Conservation (phyloP, 1,140 invertebrate genomes). For the Drosophila ananassae region DNA sequence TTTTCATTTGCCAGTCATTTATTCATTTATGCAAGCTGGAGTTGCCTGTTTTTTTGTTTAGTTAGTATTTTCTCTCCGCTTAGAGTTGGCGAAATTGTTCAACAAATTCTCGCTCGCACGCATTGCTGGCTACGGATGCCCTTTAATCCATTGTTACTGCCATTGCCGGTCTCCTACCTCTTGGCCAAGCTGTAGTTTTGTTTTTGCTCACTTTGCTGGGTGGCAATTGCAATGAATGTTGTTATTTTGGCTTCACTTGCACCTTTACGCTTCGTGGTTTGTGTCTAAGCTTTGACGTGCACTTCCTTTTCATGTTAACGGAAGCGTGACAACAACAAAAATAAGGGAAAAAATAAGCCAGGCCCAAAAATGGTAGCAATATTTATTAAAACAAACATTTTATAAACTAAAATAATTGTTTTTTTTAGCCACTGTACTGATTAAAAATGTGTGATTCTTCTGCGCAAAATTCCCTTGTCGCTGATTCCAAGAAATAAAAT, state of each 20-base stretch:
- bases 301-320: conserved; percentile 81
- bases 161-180: conserved; percentile 11
- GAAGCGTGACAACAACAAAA: conserved; percentile 67
- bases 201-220: conserved; percentile 34
- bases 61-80: conserved; percentile 50
- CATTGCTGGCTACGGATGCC: conserved; percentile 71
- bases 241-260: conserved; percentile 79
- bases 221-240: conserved; percentile 81
- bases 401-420: neutral
- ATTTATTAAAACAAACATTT: neutral
- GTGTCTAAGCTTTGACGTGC: conserved; percentile 82
- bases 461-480: conserved; percentile 58
- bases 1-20: conserved; percentile 67
- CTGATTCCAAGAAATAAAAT: conserved; percentile 60
- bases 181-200: conserved; percentile 4
- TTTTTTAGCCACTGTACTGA: neutral
- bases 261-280: conserved; percentile 81
- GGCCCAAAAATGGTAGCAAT: conserved; percentile 3
- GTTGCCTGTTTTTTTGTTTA: conserved; percentile 10
- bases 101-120: conserved; percentile 81
- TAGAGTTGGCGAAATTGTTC: conserved; percentile 72
- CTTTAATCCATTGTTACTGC: conserved; percentile 57
- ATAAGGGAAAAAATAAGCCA: conserved; percentile 24
- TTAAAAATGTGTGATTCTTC: neutral
- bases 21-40: conserved; percentile 47